Conservation (phyloP, 2,113 vertebrate species). For the Phoxinus phoxinus region DNA sequence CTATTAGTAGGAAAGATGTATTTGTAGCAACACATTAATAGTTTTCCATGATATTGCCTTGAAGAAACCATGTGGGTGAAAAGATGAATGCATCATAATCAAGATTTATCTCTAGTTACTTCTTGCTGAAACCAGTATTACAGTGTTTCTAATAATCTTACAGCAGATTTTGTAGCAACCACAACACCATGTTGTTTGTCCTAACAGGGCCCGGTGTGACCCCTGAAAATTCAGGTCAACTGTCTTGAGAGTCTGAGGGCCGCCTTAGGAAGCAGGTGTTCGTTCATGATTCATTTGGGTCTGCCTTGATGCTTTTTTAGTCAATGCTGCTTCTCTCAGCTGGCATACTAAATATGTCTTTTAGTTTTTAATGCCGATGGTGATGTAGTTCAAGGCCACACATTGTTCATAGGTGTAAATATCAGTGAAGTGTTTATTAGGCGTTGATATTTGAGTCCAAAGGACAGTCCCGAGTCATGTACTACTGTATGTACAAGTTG, state of each 20-base stretch:
- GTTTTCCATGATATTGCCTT: not conserved
- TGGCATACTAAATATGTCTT: not conserved
- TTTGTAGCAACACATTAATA: not conserved
- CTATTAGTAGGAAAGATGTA: not conserved
- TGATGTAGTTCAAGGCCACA: not conserved
- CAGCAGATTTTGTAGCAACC: not conserved
- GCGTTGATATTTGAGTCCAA: constrained; percentile 22
- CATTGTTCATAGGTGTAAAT: not conserved
- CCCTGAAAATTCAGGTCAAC: constrained; percentile 1
- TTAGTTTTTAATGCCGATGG: not conserved
- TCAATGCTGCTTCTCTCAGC: not conserved
- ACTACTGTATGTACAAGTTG: not conserved
- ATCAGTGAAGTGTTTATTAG: not conserved
- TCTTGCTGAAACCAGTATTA: not conserved
- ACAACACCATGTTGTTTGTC: constrained; percentile 6
- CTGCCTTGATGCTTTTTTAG: not conserved
- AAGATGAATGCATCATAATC: not conserved
- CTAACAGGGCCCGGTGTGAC: not conserved
- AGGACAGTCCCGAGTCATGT: constrained; percentile 4
- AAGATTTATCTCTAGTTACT: not conserved
- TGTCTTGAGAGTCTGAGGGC: not conserved
- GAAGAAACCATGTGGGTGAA: not conserved
- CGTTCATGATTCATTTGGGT: not conserved
- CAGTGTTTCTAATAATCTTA: not conserved
- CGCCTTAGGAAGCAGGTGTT: constrained; percentile 17